Conservation (phyloP, 64 coral and sea anemone species). For the Hydrozoanthus tunicans region DNA sequence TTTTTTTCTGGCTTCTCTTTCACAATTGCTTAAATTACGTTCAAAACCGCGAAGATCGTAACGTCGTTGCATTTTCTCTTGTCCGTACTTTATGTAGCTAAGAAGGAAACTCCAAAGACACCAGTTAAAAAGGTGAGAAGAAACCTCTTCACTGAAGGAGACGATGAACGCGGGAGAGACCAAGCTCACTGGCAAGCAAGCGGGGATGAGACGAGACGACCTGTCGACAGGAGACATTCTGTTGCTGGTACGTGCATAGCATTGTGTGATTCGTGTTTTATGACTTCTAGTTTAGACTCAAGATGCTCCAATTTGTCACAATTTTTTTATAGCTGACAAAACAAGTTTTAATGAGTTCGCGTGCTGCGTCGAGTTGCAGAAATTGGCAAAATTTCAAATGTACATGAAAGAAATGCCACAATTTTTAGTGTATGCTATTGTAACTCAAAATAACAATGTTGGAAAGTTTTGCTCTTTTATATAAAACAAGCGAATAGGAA, state of each 20-base stretch:
- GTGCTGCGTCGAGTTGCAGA: too few relatives aligned
- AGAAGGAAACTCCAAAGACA: slow-evolving; percentile 62
- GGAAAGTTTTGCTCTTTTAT: neutral
- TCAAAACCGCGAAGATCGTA: too few relatives aligned
- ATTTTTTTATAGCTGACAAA: too few relatives aligned
- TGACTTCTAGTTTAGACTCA: neutral
- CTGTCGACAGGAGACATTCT: slow-evolving; percentile 36
- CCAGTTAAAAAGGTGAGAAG: slow-evolving; percentile 89
- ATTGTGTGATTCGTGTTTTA: neutral
- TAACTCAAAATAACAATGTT: neutral
- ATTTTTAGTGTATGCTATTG: neutral
- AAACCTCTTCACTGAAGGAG: slow-evolving; percentile 75
- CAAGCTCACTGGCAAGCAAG: neutral
- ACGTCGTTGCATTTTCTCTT: neutral
- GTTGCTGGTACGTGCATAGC: neutral
- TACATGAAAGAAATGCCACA: neutral
- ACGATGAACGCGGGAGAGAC: slow-evolving; percentile 20
- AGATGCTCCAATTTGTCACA: too few relatives aligned
- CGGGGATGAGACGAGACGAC: neutral
- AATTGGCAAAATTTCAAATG: too few relatives aligned
- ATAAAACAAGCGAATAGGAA: too few relatives aligned
- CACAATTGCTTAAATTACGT: too few relatives aligned
- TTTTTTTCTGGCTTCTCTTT: too few relatives aligned
- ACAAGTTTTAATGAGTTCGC: too few relatives aligned
- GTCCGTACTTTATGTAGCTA: neutral